Evolutionary conservation across 2,797 vertebrate species (phyloP), one percentile per base, ranked within the genome.

Genomic region (Novumbra hubbsi): DNA sequence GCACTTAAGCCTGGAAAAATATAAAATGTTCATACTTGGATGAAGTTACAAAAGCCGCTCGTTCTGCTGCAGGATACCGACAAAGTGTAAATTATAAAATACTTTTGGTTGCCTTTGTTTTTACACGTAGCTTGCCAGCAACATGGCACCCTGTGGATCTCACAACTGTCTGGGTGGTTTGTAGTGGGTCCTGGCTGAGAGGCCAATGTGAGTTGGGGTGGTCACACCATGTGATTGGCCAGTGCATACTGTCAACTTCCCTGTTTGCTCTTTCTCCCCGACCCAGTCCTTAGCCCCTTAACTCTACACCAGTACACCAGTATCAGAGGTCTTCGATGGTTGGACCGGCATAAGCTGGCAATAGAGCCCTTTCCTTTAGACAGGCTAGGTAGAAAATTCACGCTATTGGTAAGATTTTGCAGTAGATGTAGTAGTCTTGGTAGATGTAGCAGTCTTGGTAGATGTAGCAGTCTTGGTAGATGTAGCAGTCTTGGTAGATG

Each of bases 11-110:
- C 84, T 79, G 78, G 76, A 74, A 55, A 89, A 87, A 78, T 80
- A 90, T 91, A 73, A 90, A 91, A 88, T 11, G 84, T 84, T 90
- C 34, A 91, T 91, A 74, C 70, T 73, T 60, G 62, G 67, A 80
- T 70, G 72, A 86, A 84, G 73, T 84, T 82, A 81, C 78, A 83
- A 88, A 90, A 81, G 78, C 69, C 28, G 75, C 5, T 32, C 2
- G 32, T 38, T 73, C 80, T 81, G 68, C 75, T 71, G 57, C 80
- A 80, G 80, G 80, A 87, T 71, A 65, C 38, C 66, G 83, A 76
- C 78, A 70, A 84, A 77, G 69, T 14, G 55, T 90, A 69, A 90
- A 89, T 90, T 84, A 85, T 90, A 63, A 69, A 90, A 62, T 74
- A 86, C 84, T 16, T 64, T 34, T 1, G 64, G 78, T 76, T 50